Percentiles rank a stretch among this genome's conserved stretches.
phyloP scores from a whole-genome alignment of 2,113 vertebrate genomes.

The Paracanthobrama guichenoti region DNA sequence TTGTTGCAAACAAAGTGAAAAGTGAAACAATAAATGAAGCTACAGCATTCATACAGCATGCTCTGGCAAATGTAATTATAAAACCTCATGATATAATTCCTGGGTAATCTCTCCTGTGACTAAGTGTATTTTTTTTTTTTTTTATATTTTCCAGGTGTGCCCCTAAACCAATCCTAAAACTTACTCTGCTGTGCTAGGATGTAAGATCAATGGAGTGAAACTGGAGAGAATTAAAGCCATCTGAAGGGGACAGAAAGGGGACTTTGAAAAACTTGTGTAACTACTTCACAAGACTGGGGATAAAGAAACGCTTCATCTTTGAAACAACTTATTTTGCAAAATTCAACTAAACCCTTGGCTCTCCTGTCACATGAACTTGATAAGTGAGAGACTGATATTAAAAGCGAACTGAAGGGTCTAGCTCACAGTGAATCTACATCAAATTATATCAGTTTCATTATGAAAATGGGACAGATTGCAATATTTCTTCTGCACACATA shows the following conservation, averaged over 20 bases:
- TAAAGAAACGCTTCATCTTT: slow-evolving; percentile 42
- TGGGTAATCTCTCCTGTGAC: background rate
- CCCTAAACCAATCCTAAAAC: slow-evolving; percentile 33
- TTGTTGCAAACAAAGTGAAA: background rate
- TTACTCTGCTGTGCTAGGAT: slow-evolving; percentile 39
- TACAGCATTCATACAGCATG: background rate
- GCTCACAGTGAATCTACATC: slow-evolving; percentile 8
- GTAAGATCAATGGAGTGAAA: slow-evolving; percentile 43
- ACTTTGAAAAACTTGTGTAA: slow-evolving; percentile 19
- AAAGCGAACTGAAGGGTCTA: background rate
- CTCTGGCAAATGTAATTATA: background rate
- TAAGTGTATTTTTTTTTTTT: slow-evolving; percentile 5
- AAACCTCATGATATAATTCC: slow-evolving; percentile 1
- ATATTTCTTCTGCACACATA: slow-evolving; percentile 64
- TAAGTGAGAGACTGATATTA: slow-evolving; percentile 1
- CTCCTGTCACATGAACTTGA: slow-evolving; percentile 25
- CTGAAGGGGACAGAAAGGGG: slow-evolving; percentile 10
- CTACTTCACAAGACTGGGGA: slow-evolving; percentile 26
- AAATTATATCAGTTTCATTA: slow-evolving; percentile 3
- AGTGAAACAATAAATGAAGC: background rate
- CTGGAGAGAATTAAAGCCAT: slow-evolving; percentile 20
- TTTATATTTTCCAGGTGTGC: slow-evolving; percentile 49
- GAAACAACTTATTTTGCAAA: slow-evolving; percentile 21
- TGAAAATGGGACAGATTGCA: slow-evolving; percentile 55
- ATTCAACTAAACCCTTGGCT: slow-evolving; percentile 13